phyloP scores from a whole-genome alignment of 2,888 invertebrate species.

The Spodoptera littoralis region DNA sequence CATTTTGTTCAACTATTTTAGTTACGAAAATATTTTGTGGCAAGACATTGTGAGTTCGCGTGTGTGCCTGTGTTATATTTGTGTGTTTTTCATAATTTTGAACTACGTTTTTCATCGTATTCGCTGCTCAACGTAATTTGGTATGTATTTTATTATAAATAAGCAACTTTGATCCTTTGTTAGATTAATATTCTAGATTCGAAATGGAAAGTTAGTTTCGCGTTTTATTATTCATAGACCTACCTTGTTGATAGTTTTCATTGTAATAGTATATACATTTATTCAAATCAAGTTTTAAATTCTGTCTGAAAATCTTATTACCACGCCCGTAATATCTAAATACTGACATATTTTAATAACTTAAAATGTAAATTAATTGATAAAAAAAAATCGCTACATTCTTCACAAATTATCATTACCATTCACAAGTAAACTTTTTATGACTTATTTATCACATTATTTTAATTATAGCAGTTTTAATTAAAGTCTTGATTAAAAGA shows the following conservation, averaged over 20 bases:
- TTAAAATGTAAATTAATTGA: neutral
- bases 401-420: too few relatives aligned
- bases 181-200: conserved; percentile 34
- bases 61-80: conserved; percentile 52
- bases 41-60: conserved; percentile 54
- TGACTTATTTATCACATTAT: neutral
- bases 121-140: conserved; percentile 56
- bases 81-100: conserved; percentile 53
- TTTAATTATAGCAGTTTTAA: conserved; percentile 2
- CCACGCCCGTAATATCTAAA: conserved; percentile 42
- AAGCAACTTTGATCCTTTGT: conserved; percentile 42
- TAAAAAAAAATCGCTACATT: neutral
- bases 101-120: conserved; percentile 46
- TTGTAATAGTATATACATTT: conserved; percentile 20
- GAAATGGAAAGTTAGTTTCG: conserved; percentile 45
- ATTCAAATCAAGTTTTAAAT: conserved; percentile 15
- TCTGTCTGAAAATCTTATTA: conserved; percentile 12
- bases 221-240: conserved; percentile 41
- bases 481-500: conserved; percentile 10
- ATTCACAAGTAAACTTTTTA: conserved; percentile 6
- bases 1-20: conserved; percentile 59
- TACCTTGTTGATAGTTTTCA: conserved; percentile 12
- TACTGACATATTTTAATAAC: neutral
- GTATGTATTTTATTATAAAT: conserved; percentile 50
- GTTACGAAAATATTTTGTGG: conserved; percentile 57